Conservation (phyloP, 2,113 vertebrate genomes). For the Podocnemis expansa region DNA sequence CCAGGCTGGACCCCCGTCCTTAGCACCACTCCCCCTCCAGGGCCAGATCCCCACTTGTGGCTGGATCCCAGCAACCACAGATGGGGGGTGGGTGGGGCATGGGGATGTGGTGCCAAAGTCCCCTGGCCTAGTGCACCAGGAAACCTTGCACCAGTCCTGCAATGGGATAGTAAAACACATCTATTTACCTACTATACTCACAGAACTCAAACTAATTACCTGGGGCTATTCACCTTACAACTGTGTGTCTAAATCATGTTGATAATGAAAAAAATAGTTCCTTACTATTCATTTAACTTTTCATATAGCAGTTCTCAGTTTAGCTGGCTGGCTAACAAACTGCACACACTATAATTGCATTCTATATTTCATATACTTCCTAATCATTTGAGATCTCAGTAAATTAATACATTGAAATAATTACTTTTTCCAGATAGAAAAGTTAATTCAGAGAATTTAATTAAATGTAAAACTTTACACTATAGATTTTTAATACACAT, state of each 20-base stretch:
- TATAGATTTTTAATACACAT: not conserved
- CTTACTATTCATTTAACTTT: not conserved
- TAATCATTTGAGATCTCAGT: not conserved
- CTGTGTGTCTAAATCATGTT: not conserved
- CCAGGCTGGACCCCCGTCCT: no score
- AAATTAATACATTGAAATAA: not conserved
- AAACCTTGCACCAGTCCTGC: no score
- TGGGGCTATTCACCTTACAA: not conserved
- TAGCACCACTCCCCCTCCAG: no score
- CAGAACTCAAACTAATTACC: not conserved
- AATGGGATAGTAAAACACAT: not conserved
- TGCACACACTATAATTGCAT: not conserved
- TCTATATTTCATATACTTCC: not conserved
- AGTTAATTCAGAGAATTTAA: conserved; percentile 5
- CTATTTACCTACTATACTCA: not conserved
- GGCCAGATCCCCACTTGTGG: no score
- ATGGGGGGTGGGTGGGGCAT: no score
- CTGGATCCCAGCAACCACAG: no score
- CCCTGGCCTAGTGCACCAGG: no score
- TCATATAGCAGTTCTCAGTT: not conserved
- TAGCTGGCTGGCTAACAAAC: not conserved
- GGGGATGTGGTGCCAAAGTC: no score
- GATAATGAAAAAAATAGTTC: not conserved
- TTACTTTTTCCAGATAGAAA: not conserved
- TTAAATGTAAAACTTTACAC: not conserved